Evolutionary conservation across 1,140 invertebrate genomes (phyloP), one percentile per base, ranked within the genome.

Genomic region (Drosophila trapezifrons): DNA sequence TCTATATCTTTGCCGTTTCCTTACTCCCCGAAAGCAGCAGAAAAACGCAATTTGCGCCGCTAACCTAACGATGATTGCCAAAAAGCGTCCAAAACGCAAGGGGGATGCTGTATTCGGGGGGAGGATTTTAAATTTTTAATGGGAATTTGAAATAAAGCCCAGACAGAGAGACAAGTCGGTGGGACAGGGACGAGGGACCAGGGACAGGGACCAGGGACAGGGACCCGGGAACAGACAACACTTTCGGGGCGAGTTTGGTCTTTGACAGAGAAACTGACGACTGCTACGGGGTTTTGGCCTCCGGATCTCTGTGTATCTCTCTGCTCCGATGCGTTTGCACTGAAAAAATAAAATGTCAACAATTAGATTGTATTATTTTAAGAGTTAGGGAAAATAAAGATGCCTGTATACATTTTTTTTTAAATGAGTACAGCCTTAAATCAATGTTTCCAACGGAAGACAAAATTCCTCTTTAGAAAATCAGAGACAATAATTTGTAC

Each of bases 11-110:
- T 45, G 22, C 65, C 64, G 38, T 45, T 45, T 27, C 35, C 18
- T 22, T 13, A 22, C 58, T 42, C 12, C 43, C 40, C 17, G 25
- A 18, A n/a, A 32, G 52, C 25, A 75, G 47, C 63, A 74, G 76
- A 79, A 67, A 86, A 85, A 86, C 83, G 75, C 83, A 85, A 85
- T 85, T 85, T 87, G 70, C 78, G 82, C 74, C 60, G 81, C 82
- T 82, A 82, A 82, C 78, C 83, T 82, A 85, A 85, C 82, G 82
- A 85, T 85, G 82, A 85, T 85, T 87, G 83, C 83, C 78, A 62
- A 85, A 56, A 78, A 72, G 51, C 55, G 67, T 67, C 38, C 46
- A 54, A 57, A 47, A 45, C 51, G 20, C 29, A 22, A 54, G 9
- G 46, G 49, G 35, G 13, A 43, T 32, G 37, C 67, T 63, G 69